These are phyloP conservation scores for Triplophysa rosa DNA, from an alignment of 2,113 vertebrate species.

Conservation along the genomic window DNA sequence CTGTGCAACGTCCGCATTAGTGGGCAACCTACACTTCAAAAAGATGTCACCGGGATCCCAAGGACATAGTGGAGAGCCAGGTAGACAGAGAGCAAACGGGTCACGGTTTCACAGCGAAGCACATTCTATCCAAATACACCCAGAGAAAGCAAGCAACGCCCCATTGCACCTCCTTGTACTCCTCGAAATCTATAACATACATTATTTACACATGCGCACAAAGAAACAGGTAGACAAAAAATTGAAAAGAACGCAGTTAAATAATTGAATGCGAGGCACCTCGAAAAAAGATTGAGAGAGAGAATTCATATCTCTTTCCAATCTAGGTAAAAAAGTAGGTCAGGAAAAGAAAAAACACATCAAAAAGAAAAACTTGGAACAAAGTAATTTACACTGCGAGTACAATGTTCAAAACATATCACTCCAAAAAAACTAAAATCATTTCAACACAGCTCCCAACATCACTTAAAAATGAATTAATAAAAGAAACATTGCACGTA, in stretches of 20 bases:
- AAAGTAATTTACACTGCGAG: constrained; percentile 59
- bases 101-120: constrained; percentile 48
- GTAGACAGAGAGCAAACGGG: constrained; percentile 55
- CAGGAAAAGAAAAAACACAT: constrained; percentile 58
- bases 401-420: constrained; percentile 57
- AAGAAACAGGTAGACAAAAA: constrained; percentile 67
- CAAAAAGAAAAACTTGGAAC: constrained; percentile 65
- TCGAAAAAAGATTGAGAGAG: constrained; percentile 45
- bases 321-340: constrained; percentile 61
- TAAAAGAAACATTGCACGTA: constrained; percentile 6
- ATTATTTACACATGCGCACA: constrained; percentile 72
- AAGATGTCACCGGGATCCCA: constrained; percentile 44
- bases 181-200: constrained; percentile 68
- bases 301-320: constrained; percentile 54
- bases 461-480: constrained; percentile 8
- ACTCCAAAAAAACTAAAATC: constrained; percentile 23
- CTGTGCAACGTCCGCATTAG: constrained; percentile 46
- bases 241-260: constrained; percentile 65
- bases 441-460: constrained; percentile 26
- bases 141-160: constrained; percentile 40
- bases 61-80: constrained; percentile 26
- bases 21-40: constrained; percentile 43
- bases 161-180: constrained; percentile 5
- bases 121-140: constrained; percentile 43
- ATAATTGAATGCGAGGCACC: constrained; percentile 68